These are phyloP conservation scores for Globicephala melas DNA, from an alignment of 2,113 vertebrate species.

Conservation along the genomic window DNA sequence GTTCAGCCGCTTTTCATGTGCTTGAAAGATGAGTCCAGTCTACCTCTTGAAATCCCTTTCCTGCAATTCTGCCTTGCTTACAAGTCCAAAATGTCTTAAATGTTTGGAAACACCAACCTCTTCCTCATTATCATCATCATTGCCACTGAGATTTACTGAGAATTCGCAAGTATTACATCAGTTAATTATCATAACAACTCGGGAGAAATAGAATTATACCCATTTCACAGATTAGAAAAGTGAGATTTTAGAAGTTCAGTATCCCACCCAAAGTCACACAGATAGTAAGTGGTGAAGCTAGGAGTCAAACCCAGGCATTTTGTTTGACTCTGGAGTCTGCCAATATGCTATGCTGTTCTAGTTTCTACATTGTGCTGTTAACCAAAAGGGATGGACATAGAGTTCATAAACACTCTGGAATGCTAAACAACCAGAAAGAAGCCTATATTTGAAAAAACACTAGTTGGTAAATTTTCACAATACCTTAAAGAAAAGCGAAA, in stretches of 20 bases:
- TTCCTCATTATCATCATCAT: not conserved
- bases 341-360: not conserved
- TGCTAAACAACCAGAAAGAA: not conserved
- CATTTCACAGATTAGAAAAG: not conserved
- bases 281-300: rapidly evolving
- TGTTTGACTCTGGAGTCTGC: not conserved
- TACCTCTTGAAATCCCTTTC: too few relatives aligned
- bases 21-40: too few relatives aligned
- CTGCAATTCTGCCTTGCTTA: too few relatives aligned
- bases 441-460: not conserved
- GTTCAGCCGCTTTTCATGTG: too few relatives aligned
- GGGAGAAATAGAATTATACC: not conserved
- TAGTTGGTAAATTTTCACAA: not conserved
- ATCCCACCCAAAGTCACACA: not conserved
- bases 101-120: not conserved
- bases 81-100: not conserved
- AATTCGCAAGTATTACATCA: not conserved
- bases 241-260: not conserved
- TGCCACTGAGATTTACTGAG: not conserved
- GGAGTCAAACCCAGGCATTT: not conserved
- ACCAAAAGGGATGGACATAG: not conserved
- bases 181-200: not conserved
- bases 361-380: not conserved
- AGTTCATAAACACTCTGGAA: not conserved
- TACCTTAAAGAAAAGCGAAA: not conserved